These are phyloP conservation scores for Drosophila rubida DNA, from an alignment of 2,888 invertebrate genomes.

Conservation along the genomic window DNA sequence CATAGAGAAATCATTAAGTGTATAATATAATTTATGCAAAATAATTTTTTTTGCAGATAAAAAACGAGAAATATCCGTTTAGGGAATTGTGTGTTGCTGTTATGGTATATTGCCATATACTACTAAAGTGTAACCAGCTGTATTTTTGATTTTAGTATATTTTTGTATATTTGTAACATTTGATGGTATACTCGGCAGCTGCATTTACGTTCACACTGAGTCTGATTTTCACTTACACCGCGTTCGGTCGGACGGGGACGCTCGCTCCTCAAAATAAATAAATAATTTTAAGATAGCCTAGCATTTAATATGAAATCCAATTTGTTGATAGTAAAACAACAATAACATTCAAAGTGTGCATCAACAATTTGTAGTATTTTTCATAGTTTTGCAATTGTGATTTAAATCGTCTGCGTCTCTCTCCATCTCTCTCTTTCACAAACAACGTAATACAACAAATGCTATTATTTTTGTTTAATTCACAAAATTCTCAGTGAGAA, in stretches of 20 bases:
- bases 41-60: no score
- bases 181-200: not conserved
- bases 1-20: not conserved
- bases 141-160: not conserved
- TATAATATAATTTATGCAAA: no score
- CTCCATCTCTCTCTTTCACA: constrained; percentile 10
- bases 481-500: constrained; percentile 48
- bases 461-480: constrained; percentile 35
- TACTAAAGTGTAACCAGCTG: not conserved
- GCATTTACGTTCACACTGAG: constrained; percentile 44
- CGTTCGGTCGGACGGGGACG: constrained; percentile 59
- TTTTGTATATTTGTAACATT: not conserved
- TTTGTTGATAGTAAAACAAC: constrained; percentile 3
- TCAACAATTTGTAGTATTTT: constrained; percentile 16
- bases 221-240: constrained; percentile 53
- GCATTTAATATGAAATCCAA: constrained; percentile 50
- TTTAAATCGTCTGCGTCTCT: constrained; percentile 30
- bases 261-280: constrained; percentile 39
- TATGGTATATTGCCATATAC: not conserved
- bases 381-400: constrained; percentile 8
- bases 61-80: no score
- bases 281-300: constrained; percentile 67
- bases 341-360: constrained; percentile 16
- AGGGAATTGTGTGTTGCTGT: no score
- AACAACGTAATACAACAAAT: constrained; percentile 48